Base-by-base conservation (phyloP, 2,888 invertebrate genomes). In the Clusia tigrina region DNA sequence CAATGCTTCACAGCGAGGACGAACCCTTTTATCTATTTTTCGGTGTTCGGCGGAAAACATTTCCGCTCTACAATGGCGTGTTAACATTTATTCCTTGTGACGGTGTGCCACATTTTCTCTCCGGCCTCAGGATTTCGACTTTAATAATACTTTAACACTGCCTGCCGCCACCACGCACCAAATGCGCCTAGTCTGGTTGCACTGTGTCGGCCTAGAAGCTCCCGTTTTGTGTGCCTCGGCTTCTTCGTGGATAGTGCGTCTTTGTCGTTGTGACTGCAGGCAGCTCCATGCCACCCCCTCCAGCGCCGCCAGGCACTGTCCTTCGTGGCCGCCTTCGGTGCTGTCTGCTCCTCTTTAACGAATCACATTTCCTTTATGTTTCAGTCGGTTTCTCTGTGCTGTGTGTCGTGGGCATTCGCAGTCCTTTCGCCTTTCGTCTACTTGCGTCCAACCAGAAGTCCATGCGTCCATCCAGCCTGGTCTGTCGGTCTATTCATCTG, bases 1-100 rank as follows among this genome's bases (percentile, higher is more conserved):
- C n/a, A n/a, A n/a, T n/a, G n/a, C n/a, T n/a, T n/a, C n/a, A n/a
- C n/a, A 15, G 38, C 38, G 15, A 12, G 20, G 46, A 55, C 25
- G 52, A 55, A 23, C 24, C 38, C 55, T 57, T 62, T 62, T 53
- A 57, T 57, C 62, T 26, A 56, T 10, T 61, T 51, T 26, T 42
- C 42, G 42, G 42, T 42, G 26, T 54, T 25, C 32, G 15, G 26
- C 18, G 32, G 20, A 25, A 54, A 32, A 22, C 54, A 52, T 37
- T 42, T n/a, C 17, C n/a, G 22, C 18, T n/a, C 23, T 18, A 18
- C 55, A 23, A 23, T 42, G 52, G 26, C 51, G 32, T 59, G 42
- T 46, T 54, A 46, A 54, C 54, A 23, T 60, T 60, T 53, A 59
- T 54, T 59, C 54, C 42, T 59, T 53, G 42, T 53, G 53, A 42